phyloP scores from a whole-genome alignment of 92 coral and sea anemone species.

The Phenganax stokvisi region DNA sequence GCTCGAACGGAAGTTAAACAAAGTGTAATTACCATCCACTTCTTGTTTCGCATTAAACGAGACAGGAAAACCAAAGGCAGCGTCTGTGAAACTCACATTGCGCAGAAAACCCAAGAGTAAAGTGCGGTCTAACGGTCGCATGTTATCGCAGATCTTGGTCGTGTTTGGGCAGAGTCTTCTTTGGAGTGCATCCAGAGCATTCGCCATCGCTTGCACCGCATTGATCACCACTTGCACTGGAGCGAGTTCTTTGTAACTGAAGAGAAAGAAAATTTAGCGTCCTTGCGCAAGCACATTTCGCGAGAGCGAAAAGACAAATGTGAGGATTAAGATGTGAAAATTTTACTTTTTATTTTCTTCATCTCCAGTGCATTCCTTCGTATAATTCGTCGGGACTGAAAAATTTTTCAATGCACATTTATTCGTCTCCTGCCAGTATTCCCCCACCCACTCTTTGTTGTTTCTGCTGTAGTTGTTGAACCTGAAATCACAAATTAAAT shows the following conservation, averaged over 20 bases:
- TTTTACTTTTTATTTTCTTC: constrained; percentile 39
- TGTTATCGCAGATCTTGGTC: constrained; percentile 33
- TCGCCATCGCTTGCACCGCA: constrained; percentile 50
- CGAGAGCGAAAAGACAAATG: no score
- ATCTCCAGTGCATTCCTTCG: constrained; percentile 40
- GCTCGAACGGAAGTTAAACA: constrained; percentile 44
- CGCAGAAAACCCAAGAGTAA: constrained; percentile 37
- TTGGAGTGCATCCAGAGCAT: constrained; percentile 42
- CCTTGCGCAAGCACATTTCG: no score
- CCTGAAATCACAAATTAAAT: no score
- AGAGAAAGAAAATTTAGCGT: background rate
- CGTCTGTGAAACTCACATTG: constrained; percentile 47
- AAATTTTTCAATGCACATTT: constrained; percentile 52
- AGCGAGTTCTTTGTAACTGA: constrained; percentile 41
- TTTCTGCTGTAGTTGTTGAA: constrained; percentile 45
- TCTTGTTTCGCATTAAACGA: constrained; percentile 48
- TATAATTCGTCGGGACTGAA: constrained; percentile 36
- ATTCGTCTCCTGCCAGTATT: constrained; percentile 67
- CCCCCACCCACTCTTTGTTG: constrained; percentile 74
- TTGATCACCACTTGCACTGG: constrained; percentile 50
- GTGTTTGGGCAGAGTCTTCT: constrained; percentile 35
- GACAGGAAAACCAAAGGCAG: constrained; percentile 45
- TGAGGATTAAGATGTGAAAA: background rate
- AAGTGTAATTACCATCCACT: constrained; percentile 53
- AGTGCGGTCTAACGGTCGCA: constrained; percentile 39